Conservation (phyloP, 2,797 vertebrate species). For the Chaetodon trifasciatus region DNA sequence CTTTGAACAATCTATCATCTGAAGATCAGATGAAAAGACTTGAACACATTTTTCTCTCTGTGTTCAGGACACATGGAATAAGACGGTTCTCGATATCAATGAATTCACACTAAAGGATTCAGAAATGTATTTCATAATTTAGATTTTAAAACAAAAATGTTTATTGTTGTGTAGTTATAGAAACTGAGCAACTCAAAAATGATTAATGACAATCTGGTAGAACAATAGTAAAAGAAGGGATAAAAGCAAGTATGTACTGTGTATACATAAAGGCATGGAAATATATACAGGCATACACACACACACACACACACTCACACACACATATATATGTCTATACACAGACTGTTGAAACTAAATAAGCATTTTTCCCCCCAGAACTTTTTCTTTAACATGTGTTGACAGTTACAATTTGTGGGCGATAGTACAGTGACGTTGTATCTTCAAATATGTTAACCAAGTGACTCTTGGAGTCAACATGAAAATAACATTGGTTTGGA, state of each 20-base stretch:
- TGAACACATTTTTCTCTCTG: too few species aligned
- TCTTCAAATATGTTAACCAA: background rate
- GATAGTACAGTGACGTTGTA: background rate
- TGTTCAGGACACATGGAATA: background rate
- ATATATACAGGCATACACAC: too few species aligned
- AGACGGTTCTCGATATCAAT: background rate
- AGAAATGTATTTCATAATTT: background rate
- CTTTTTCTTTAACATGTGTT: background rate
- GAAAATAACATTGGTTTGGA: too few species aligned
- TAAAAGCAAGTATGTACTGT: too few species aligned
- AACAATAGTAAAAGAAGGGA: too few species aligned
- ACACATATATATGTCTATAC: too few species aligned
- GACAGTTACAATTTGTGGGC: background rate
- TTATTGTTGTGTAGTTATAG: background rate
- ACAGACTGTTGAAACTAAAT: background rate
- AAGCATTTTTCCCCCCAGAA: background rate
- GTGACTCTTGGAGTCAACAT: background rate
- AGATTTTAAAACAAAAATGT: background rate
- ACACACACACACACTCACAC: too few species aligned
- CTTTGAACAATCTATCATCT: background rate
- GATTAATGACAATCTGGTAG: background rate
- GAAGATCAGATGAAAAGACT: constrained; percentile 1
- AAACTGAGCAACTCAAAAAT: background rate
- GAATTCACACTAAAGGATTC: background rate
- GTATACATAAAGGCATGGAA: too few species aligned